Evolutionary conservation across 2,797 vertebrate genomes (phyloP).

Genomic region (Periparus ater): DNA sequence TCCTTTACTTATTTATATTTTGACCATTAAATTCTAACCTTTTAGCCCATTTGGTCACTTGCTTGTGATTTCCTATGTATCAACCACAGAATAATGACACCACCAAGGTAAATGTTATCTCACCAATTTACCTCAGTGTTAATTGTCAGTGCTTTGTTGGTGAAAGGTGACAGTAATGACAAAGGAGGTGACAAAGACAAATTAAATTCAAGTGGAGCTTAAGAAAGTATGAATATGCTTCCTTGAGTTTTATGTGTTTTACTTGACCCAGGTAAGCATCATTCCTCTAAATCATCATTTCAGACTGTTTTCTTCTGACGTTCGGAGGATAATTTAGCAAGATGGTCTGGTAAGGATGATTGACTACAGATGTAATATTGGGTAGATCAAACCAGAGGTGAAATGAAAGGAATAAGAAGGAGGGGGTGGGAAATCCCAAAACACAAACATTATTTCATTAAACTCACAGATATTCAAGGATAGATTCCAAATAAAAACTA

Average conservation of each 20-base stretch:
- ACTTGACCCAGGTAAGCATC: constrained; percentile 27
- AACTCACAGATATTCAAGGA: not conserved
- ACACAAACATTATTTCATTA: not conserved
- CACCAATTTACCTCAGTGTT: not conserved
- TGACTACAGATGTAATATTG: constrained; percentile 33
- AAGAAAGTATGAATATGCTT: constrained; percentile 55
- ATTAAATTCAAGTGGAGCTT: constrained; percentile 28
- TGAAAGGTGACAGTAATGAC: not conserved
- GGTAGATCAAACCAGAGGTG: not conserved
- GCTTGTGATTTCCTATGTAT: constrained; percentile 10
- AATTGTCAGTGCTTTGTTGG: constrained; percentile 36
- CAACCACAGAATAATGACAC: constrained; percentile 7
- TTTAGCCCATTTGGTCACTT: constrained; percentile 25
- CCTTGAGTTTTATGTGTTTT: constrained; percentile 28
- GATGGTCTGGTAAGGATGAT: constrained; percentile 20
- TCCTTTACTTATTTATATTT: constrained; percentile 26
- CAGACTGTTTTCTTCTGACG: constrained; percentile 49
- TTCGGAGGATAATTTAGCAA: constrained; percentile 52
- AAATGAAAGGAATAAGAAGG: constrained; percentile 19
- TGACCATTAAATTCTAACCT: constrained; percentile 34
- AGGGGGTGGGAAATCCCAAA: accelerated
- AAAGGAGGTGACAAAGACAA: constrained; percentile 25
- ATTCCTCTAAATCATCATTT: constrained; percentile 56
- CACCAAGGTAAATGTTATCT: constrained; percentile 19
- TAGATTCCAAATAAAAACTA: not conserved